Evolutionary conservation across 2,888 invertebrate species (phyloP).

Genomic region (Troides helena): DNA sequence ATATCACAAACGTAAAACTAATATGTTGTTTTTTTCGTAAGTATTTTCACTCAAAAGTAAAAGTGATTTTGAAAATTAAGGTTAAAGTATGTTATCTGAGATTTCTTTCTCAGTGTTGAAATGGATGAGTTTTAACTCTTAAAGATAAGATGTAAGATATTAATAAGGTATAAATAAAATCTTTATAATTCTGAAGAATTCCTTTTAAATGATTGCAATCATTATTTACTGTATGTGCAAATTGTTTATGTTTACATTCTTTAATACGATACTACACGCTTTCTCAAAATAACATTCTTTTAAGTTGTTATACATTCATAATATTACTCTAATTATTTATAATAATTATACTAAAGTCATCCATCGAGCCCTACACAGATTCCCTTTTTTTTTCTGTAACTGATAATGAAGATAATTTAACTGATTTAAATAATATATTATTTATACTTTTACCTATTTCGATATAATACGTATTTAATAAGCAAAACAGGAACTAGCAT

Average conservation of each 20-base stretch:
- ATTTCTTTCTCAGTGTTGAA: no score
- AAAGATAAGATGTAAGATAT: not conserved
- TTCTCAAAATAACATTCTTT: not conserved
- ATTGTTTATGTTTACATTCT: not conserved
- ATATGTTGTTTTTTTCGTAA: no score
- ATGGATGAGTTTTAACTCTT: not conserved
- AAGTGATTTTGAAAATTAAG: no score
- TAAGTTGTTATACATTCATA: not conserved
- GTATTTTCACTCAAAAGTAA: no score
- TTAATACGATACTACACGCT: not conserved
- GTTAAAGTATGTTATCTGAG: no score
- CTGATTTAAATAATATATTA: not conserved
- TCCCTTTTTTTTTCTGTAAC: not conserved
- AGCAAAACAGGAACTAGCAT: constrained; percentile 53
- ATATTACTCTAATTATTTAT: not conserved
- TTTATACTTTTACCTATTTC: not conserved
- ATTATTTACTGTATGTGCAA: not conserved
- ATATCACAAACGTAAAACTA: no score
- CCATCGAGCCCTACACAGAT: not conserved
- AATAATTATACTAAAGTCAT: not conserved
- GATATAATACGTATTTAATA: constrained; percentile 33
- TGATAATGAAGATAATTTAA: not conserved
- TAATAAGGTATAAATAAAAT: not conserved
- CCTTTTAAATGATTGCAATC: not conserved
- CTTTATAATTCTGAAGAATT: not conserved